Evolutionary conservation across 2,797 vertebrate genomes (phyloP).

Genomic region (Astyanax mexicanus): DNA sequence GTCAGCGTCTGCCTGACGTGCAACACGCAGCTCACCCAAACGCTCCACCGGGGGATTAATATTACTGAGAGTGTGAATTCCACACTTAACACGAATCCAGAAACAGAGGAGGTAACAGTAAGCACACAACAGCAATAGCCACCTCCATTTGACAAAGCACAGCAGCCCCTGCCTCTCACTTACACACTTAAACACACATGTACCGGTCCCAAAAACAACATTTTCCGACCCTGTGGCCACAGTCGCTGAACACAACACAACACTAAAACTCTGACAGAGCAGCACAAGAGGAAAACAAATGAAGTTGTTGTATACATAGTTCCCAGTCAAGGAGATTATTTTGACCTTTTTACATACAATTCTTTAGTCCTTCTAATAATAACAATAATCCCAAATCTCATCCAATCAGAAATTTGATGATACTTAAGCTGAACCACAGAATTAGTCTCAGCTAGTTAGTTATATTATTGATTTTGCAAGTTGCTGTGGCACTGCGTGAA

Average conservation of each 20-base stretch:
- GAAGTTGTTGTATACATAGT: not conserved
- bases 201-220: not conserved
- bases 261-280: not conserved
- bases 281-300: not conserved
- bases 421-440: no score
- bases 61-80: not conserved
- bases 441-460: no score
- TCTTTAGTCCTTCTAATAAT: no score
- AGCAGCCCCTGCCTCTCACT: not conserved
- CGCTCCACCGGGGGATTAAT: not conserved
- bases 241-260: not conserved
- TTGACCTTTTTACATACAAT: no score
- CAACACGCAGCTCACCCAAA: not conserved
- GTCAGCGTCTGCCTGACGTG: not conserved
- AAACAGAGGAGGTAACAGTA: conserved; percentile 1
- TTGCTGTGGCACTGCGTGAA: no score
- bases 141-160: not conserved
- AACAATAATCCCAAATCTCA: no score
- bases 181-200: not conserved
- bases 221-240: no score
- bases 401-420: no score
- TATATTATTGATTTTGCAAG: no score
- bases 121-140: not conserved
- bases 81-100: conserved; percentile 4
- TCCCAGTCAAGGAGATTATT: no score